A percentile compares a stretch with the other conserved stretches of the same genome.
Conservation (phyloP, 1,140 invertebrate species). For the Proales similis region DNA sequence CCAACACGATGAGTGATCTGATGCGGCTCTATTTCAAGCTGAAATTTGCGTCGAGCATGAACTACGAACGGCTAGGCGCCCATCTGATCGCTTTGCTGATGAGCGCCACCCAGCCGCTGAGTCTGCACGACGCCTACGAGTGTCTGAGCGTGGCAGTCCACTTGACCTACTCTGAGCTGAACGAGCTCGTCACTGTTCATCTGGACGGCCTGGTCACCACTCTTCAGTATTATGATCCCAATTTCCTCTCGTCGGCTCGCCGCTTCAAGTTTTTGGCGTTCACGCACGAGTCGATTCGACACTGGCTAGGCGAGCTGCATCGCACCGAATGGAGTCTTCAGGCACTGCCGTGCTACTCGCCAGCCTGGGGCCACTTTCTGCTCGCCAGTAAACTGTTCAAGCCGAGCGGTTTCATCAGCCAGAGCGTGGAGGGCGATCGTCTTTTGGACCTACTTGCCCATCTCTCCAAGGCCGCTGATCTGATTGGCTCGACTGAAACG, state of each 20-base stretch:
- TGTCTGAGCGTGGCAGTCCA: constrained; percentile 76
- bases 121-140: constrained; percentile 80
- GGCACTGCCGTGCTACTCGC: neutral
- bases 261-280: constrained; percentile 59
- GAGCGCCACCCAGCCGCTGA: constrained; percentile 74
- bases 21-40: constrained; percentile 87
- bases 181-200: constrained; percentile 46
- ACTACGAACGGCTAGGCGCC: constrained; percentile 68
- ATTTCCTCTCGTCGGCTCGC: constrained; percentile 59
- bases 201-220: constrained; percentile 1
- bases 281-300: neutral
- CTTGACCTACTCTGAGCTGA: constrained; percentile 56
- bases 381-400: neutral
- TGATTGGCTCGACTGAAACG: too few species aligned
- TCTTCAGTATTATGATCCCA: constrained; percentile 22
- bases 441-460: constrained; percentile 78
- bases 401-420: constrained; percentile 41
- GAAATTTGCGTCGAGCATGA: constrained; percentile 74
- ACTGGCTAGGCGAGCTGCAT: constrained; percentile 19
- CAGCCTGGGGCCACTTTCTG: constrained; percentile 9
- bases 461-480: too few species aligned
- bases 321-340: neutral
- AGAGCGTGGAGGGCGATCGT: constrained; percentile 65
- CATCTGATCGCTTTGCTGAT: constrained; percentile 82
- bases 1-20: constrained; percentile 81